Base-by-base conservation (phyloP, 1,140 invertebrate species). In the Leptopilina clavipes region DNA sequence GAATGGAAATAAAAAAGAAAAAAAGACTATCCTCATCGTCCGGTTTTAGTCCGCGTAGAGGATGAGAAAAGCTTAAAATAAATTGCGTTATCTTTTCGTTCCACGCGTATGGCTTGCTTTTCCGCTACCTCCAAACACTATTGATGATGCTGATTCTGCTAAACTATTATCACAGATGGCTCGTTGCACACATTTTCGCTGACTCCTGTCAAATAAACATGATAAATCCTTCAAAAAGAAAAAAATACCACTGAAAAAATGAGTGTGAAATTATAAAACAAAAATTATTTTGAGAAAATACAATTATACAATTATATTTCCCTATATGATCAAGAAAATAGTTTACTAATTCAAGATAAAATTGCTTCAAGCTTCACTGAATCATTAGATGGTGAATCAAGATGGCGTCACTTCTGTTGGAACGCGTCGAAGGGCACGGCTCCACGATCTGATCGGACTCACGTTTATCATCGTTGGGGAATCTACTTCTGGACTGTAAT, bases 61-160 rank as follows among this genome's bases (percentile, higher is more conserved):
- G 78, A 86, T 84, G 85, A 86, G 85, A 86, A 87, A 86, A 86
- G 84, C 83, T 79, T 79, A 65, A 82, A 86, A 86, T 88, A 86
- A 88, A 88, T 86, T 86, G 87, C 84, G 87, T 88, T 88, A 88
- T 88, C 87, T 88, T 87, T 88, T 88, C 87, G 85, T 88, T 88
- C 87, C 87, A 88, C 84, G 85, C 86, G 86, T 87, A 87, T 87
- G 85, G 81, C 80, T 87, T 76, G 79, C 71, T 59, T 70, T 11
- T 37, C 43, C 43, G 19, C 25, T 37, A 22, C 25, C 25, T 25
- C 59, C 19, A 14, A 45, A 31, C 12, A 31, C 59, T 65, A 65
- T 65, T 65, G 59, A 65, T 65, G 59, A 65, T 65, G 59, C 59
- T 65, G 59, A 65, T 65, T 12, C 59, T 25, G 59, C 25, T 65